Conservation (phyloP, 2,113 vertebrate genomes). For the Pogona vitticeps region DNA sequence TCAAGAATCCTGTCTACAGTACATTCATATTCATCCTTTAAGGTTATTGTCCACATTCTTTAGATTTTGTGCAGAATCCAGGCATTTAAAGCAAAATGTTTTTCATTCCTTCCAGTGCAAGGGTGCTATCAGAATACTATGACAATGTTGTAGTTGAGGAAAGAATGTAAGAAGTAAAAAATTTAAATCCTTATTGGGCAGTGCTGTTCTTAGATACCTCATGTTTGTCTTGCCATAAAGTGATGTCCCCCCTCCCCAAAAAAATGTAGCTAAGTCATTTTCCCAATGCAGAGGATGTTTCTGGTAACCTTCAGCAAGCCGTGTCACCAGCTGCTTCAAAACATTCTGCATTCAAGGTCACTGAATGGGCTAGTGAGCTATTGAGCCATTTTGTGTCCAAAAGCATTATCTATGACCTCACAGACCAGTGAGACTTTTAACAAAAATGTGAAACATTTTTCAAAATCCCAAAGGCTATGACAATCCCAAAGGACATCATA, state of each 20-base stretch:
- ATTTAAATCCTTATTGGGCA: too few relatives aligned
- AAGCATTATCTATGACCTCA: not conserved
- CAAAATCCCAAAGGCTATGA: not conserved
- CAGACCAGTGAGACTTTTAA: not conserved
- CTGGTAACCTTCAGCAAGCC: too few relatives aligned
- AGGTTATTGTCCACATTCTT: too few relatives aligned
- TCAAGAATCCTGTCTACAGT: too few relatives aligned
- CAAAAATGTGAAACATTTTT: not conserved
- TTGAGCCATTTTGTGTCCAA: not conserved
- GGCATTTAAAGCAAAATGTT: too few relatives aligned
- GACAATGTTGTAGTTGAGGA: too few relatives aligned
- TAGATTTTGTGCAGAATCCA: too few relatives aligned
- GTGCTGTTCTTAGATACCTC: not conserved
- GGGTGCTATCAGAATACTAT: too few relatives aligned
- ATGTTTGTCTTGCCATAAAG: not conserved
- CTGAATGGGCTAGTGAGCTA: not conserved
- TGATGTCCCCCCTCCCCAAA: not conserved
- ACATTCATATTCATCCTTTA: too few relatives aligned
- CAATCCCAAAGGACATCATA: not conserved
- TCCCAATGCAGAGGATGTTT: too few relatives aligned
- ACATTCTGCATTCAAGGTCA: not conserved
- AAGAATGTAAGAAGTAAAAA: too few relatives aligned
- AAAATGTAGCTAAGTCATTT: not conserved
- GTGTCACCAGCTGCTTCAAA: not conserved
- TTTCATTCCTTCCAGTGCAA: too few relatives aligned